Evolutionary conservation across 2,797 vertebrate genomes (phyloP).

Genomic region (Hirundo rustica): DNA sequence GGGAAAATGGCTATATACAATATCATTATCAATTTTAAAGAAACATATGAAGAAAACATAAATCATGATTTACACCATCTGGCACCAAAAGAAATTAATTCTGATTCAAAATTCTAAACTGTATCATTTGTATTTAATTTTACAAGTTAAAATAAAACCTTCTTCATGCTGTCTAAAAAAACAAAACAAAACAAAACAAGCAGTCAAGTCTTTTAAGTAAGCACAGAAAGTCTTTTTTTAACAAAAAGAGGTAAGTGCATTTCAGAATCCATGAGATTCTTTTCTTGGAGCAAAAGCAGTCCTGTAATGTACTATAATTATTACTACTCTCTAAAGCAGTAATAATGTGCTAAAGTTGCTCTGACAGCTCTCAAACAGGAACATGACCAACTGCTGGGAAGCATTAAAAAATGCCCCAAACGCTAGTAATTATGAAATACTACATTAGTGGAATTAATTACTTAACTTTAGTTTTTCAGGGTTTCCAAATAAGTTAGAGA

Average conservation of each 20-base stretch:
- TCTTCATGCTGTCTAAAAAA: neutral
- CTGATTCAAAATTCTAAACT: neutral
- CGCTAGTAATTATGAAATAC: neutral
- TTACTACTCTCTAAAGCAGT: neutral
- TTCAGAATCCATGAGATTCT: neutral
- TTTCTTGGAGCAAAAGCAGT: neutral
- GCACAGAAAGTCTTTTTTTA: neutral
- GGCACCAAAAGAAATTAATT: neutral
- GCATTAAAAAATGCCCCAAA: neutral
- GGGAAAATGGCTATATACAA: neutral
- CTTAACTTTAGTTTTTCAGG: neutral
- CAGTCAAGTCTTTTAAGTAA: neutral
- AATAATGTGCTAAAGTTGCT: neutral
- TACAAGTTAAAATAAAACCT: neutral
- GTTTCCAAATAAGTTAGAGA: neutral
- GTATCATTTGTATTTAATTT: neutral
- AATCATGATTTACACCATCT: neutral
- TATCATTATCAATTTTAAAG: neutral
- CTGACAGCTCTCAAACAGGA: neutral
- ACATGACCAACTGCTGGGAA: neutral
- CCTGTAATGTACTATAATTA: neutral
- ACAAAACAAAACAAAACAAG: neutral
- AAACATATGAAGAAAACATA: neutral
- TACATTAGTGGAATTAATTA: neutral
- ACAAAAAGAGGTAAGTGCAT: neutral